These are phyloP conservation scores for Eudemis profundana DNA, from an alignment of 2,888 invertebrate genomes.

Conservation along the genomic window DNA sequence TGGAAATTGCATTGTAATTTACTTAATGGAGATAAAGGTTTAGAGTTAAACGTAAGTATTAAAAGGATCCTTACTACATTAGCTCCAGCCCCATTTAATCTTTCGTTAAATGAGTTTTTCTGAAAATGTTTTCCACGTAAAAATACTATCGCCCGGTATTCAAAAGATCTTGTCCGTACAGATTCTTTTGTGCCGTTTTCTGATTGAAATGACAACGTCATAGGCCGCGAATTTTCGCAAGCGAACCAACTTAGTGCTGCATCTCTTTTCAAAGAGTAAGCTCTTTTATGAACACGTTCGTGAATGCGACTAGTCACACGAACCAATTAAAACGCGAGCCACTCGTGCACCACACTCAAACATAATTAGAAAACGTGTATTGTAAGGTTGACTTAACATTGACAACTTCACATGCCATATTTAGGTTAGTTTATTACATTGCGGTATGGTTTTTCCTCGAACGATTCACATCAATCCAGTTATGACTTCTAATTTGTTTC, in stretches of 20 bases:
- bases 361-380: constrained; percentile 54
- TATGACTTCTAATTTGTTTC: no score
- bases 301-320: constrained; percentile 61
- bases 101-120: background rate
- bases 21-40: background rate
- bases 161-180: background rate
- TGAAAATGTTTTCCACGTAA: background rate
- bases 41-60: background rate
- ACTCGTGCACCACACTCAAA: constrained; percentile 50
- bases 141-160: background rate
- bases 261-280: constrained; percentile 60
- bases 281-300: constrained; percentile 61
- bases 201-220: constrained; percentile 57
- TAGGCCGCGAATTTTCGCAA: constrained; percentile 58
- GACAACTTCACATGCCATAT: constrained; percentile 10
- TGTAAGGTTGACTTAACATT: constrained; percentile 24
- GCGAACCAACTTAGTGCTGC: constrained; percentile 55
- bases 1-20: no score
- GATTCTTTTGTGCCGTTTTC: constrained; percentile 43
- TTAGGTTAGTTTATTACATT: background rate
- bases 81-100: background rate
- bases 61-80: background rate
- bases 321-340: constrained; percentile 69
- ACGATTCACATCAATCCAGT: no score
- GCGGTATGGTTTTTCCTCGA: background rate